Evolutionary conservation across 2,888 invertebrate genomes (phyloP).

Genomic region (Cordylochernes scorpioides): DNA sequence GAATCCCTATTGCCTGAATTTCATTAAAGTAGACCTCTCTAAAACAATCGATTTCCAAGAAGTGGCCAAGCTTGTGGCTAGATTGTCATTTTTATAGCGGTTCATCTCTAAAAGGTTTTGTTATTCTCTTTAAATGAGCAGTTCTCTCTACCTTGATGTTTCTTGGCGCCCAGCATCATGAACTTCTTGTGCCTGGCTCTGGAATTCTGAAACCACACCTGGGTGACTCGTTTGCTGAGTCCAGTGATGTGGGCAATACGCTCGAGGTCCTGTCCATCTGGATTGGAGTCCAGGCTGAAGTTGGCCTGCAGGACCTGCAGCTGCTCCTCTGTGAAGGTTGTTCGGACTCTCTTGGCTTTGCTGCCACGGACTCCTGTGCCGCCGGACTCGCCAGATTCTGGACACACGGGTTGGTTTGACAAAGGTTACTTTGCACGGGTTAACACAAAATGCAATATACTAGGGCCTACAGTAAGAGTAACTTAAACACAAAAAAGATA

Average conservation of each 20-base stretch:
- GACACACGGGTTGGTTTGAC: constrained; percentile 1
- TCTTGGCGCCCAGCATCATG: constrained; percentile 35
- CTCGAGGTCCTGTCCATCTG: constrained; percentile 91
- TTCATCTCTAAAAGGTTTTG: too few species aligned
- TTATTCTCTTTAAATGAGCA: too few species aligned
- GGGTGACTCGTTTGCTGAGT: constrained; percentile 69
- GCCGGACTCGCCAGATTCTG: constrained; percentile 12
- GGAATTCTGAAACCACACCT: constrained; percentile 77
- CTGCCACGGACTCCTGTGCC: constrained; percentile 32
- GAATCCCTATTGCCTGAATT: too few species aligned
- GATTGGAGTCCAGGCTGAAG: constrained; percentile 91
- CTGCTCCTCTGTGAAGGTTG: constrained; percentile 95
- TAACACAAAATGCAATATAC: too few species aligned
- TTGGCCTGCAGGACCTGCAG: constrained; percentile 84
- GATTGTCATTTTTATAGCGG: too few species aligned
- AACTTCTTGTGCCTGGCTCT: constrained; percentile 84
- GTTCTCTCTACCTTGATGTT: constrained; percentile 6
- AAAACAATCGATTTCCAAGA: too few species aligned
- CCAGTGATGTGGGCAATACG: constrained; percentile 91
- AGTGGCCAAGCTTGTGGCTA: too few species aligned
- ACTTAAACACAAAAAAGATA: too few species aligned
- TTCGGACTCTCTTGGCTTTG: constrained; percentile 86
- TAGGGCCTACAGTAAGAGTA: too few species aligned
- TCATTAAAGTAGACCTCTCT: too few species aligned
- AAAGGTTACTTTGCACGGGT: too few species aligned